Evolutionary conservation across 2,113 vertebrate species (phyloP), one percentile per base, ranked within the genome.

Genomic region (Ceyx margarethae): DNA sequence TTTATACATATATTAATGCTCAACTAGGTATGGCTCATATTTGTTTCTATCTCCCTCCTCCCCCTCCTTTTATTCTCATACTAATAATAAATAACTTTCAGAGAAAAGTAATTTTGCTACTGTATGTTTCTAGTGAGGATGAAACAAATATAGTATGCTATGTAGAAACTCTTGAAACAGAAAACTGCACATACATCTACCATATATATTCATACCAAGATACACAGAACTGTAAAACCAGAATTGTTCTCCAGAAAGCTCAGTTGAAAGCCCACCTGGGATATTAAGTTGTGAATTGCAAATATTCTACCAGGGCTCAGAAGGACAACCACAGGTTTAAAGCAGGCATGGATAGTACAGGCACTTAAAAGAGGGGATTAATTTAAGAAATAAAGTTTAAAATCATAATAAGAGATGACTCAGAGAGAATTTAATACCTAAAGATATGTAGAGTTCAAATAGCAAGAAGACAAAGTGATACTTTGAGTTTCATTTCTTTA

Each of bases 391-490:
- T 48, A 45, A 51, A 81, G 68, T 78, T 58, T 60, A 78, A 81
- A 89, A 79, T 68, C 29, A 37, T 71, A 79, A 64, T 16, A 72
- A 82, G 35, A 25, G 57, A 65, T 87, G 78, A 91, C 57, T 91
- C 84, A 43, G 71, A 81, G 20, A 48, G 68, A 71, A 28, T 53
- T 68, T 26, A 84, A 81, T 18, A 67, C 26, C 26, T 62, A 58
- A 89, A 81, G 66, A 61, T 43, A 7, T 68, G 64, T 11, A 56
- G n/a, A 84, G 40, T 75, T 93, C 56, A 68, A 92, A 85, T 4
- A 91, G 46, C 66, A 81, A 68, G 84, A 91, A 57, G 80, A 83
- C 11, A 54, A 91, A 76, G 33, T 31, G 48, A 56, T 81, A 45
- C 72, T 90, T 48, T 11, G 48, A 7, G 21, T 72, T 79, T 89